Base-by-base conservation (phyloP, 2,113 vertebrate species). In the Oxygymnocypris stewartii region DNA sequence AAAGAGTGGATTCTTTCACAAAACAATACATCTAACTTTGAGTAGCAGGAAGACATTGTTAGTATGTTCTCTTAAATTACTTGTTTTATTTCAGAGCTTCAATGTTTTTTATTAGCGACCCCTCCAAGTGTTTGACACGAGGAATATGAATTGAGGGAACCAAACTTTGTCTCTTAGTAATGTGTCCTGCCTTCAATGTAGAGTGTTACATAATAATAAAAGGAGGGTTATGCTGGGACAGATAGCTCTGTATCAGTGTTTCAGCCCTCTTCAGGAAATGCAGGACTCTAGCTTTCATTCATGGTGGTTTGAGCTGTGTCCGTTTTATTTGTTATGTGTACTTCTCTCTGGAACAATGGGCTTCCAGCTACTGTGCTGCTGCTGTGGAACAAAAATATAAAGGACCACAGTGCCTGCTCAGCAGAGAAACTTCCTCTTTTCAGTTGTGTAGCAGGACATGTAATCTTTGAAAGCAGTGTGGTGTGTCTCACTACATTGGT, bases 371-470 rank as follows among this genome's bases (percentile, higher is more conserved):
- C 67, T 86, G n/a, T 63, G 2, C 67, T 79, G 74, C 35, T 76
- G 57, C 28, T 67, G 59, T 79, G 54, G 16, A 80, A 80, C 79
- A 82, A 82, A 65, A 65, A 63, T 71, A 80, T 71, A 80, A 86
- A 71, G 42, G 47, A 40, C 54, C 35, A 85, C 73, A 83, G 73
- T 73, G 54, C 69, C 57, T 84, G 85, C 4, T 9, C 86, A 59
- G 81, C 85, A 84, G 81, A 88, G 85, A 89, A 89, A 59, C 88
- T 91, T 81, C 91, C 91, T 88, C 88, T 85, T 91, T 28, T 49
- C 40, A 63, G 14, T 67, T 91, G 73, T 83, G 42, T n/a, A 87
- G 69, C 25, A 6, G 42, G 74, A 91, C 40, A 25, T 88, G 92
- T 93, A 88, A 93, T 95, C 90, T 42, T 79, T 83, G 85, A 63